Percentiles rank a stretch among this genome's conserved stretches.
These are phyloP conservation scores for Cataglyphis hispanica DNA, from an alignment of 1,140 invertebrate genomes.

Conservation along the genomic window DNA sequence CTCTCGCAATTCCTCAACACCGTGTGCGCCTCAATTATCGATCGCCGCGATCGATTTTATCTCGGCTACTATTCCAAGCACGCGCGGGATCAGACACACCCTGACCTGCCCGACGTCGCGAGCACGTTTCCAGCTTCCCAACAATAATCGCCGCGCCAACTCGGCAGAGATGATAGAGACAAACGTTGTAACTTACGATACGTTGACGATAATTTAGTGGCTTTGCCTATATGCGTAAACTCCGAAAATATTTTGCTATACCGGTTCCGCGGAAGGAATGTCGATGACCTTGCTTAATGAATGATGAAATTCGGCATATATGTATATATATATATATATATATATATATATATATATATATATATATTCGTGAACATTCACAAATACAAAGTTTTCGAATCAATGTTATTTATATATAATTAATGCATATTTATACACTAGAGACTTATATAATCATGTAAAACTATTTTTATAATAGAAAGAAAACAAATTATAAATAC, in stretches of 20 bases:
- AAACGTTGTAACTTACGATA: constrained; percentile 8
- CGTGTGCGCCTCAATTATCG: constrained; percentile 34
- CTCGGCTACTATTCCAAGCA: constrained; percentile 46
- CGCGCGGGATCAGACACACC: constrained; percentile 55
- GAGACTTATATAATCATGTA: background rate
- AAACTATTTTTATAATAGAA: no score
- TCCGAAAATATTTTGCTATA: constrained; percentile 30
- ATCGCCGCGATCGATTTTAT: constrained; percentile 56
- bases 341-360: no score
- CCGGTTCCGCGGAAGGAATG: constrained; percentile 27
- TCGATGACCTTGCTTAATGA: constrained; percentile 48
- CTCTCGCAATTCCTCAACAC: background rate
- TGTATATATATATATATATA: no score
- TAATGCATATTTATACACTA: constrained; percentile 38
- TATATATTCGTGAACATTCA: background rate
- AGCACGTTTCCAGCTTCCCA: constrained; percentile 51
- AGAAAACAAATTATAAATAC: background rate
- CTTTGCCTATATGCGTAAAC: background rate
- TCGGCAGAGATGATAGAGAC: background rate
- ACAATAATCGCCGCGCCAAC: constrained; percentile 46
- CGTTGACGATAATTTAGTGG: constrained; percentile 42
- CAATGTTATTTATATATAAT: constrained; percentile 12
- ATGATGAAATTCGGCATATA: constrained; percentile 33
- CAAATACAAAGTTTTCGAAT: background rate
- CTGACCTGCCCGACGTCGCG: constrained; percentile 56